Percentiles rank a stretch among this genome's conserved stretches.
Evolutionary conservation across 2,888 invertebrate genomes (phyloP).

Genomic region (Drosophila testacea): DNA sequence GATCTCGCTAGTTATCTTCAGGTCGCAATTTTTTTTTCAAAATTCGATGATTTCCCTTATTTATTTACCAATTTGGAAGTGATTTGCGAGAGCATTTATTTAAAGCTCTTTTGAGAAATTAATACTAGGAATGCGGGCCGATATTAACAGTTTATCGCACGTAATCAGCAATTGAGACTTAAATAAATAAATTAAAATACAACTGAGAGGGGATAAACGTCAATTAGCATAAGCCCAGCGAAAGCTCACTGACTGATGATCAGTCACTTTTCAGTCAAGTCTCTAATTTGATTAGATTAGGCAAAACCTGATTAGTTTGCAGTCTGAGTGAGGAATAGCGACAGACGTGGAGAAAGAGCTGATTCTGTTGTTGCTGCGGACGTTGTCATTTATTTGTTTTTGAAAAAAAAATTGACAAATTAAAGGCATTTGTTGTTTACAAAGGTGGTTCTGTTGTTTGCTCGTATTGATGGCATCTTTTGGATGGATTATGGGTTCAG

Average conservation of each 20-base stretch:
- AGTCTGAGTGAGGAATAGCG: conserved; percentile 4
- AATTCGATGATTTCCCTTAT: neutral
- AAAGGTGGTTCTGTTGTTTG: conserved; percentile 28
- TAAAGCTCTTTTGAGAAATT: neutral
- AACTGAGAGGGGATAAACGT: conserved; percentile 19
- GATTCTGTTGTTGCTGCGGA: conserved; percentile 5
- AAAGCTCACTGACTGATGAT: conserved; percentile 31
- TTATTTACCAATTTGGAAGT: neutral
- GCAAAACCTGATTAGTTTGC: conserved; percentile 53
- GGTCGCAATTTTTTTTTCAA: neutral
- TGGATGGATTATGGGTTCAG: conserved; percentile 12
- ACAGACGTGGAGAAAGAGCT: neutral
- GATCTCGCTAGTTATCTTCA: no score
- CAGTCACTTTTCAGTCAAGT: conserved; percentile 7
- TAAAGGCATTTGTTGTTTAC: conserved; percentile 15
- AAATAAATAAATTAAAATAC: conserved; percentile 1
- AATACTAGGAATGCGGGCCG: neutral
- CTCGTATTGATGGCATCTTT: neutral
- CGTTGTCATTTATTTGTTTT: neutral
- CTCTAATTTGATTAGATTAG: conserved; percentile 71
- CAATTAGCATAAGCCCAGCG: conserved; percentile 51
- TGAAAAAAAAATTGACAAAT: conserved; percentile 8
- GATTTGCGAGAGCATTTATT: neutral
- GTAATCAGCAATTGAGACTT: conserved; percentile 13
- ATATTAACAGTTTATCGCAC: conserved; percentile 2